Percentiles rank a stretch among this genome's conserved stretches.
phyloP scores from a whole-genome alignment of 2,888 invertebrate species.

The Chironomus tentans region DNA sequence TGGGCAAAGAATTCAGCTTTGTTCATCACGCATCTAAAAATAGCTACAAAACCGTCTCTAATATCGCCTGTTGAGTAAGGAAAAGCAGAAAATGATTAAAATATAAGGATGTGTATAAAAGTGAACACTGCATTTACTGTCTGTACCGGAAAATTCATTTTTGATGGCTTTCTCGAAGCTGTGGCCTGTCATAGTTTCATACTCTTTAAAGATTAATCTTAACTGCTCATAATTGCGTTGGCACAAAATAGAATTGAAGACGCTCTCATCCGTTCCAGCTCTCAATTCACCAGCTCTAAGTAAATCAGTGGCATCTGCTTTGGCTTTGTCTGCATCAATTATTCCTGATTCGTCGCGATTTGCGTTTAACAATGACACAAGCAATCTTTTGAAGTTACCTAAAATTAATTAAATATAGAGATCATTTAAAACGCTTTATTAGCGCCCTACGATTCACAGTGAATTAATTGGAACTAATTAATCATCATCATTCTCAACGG shows the following conservation, averaged over 20 bases:
- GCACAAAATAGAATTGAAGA: constrained; percentile 75
- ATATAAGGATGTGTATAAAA: not conserved
- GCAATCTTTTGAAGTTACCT: constrained; percentile 80
- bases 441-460: too few relatives aligned
- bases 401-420: too few relatives aligned
- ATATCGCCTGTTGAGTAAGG: constrained; percentile 35
- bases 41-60: constrained; percentile 69
- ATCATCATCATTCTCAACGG: too few relatives aligned
- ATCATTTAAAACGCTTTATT: too few relatives aligned
- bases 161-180: constrained; percentile 47
- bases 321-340: constrained; percentile 59
- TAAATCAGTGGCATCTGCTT: constrained; percentile 71
- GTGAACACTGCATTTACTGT: not conserved
- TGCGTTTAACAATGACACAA: constrained; percentile 74
- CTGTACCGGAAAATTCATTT: constrained; percentile 35
- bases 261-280: constrained; percentile 77
- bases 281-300: constrained; percentile 59
- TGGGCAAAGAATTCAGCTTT: constrained; percentile 78
- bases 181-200: constrained; percentile 47
- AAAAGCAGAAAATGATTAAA: not conserved
- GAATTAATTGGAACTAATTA: too few relatives aligned
- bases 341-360: constrained; percentile 62
- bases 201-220: constrained; percentile 31
- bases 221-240: constrained; percentile 62
- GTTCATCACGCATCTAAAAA: constrained; percentile 71